Conservation (phyloP, 1,140 invertebrate genomes). For the Arctopsyche grandis region DNA sequence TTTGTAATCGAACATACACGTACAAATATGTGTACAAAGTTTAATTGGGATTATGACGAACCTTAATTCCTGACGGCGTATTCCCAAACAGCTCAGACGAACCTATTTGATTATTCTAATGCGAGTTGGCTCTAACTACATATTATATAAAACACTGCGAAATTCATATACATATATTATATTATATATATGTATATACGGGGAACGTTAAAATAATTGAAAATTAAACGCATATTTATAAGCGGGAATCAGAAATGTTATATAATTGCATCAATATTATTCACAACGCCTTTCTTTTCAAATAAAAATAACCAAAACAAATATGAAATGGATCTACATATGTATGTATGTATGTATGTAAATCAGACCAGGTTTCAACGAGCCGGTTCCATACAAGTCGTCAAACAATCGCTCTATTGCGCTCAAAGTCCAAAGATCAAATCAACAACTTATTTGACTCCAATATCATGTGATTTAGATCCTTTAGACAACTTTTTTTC, state of each 20-base stretch:
- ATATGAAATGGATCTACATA: neutral
- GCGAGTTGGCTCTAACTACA: slow-evolving; percentile 10
- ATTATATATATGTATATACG: neutral
- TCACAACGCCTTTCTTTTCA: too few species aligned
- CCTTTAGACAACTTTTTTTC: too few species aligned
- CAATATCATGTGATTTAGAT: too few species aligned
- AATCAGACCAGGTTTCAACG: too few species aligned
- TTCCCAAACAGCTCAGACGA: neutral
- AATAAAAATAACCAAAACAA: too few species aligned
- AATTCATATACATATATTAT: neutral
- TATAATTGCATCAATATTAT: too few species aligned
- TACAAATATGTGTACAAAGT: slow-evolving; percentile 21
- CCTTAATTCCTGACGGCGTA: slow-evolving; percentile 22
- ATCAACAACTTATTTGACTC: too few species aligned
- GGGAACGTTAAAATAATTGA: neutral
- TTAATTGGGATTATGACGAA: slow-evolving; percentile 31
- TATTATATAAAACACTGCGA: neutral
- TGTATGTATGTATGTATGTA: neutral
- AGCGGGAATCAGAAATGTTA: neutral
- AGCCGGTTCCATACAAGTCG: too few species aligned
- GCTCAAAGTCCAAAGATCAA: too few species aligned
- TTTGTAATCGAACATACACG: neutral
- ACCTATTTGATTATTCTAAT: slow-evolving; percentile 31
- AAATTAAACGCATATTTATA: neutral
- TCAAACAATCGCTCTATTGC: too few species aligned